phyloP scores from a whole-genome alignment of 2,888 invertebrate species.

The Arctia plantaginis region DNA sequence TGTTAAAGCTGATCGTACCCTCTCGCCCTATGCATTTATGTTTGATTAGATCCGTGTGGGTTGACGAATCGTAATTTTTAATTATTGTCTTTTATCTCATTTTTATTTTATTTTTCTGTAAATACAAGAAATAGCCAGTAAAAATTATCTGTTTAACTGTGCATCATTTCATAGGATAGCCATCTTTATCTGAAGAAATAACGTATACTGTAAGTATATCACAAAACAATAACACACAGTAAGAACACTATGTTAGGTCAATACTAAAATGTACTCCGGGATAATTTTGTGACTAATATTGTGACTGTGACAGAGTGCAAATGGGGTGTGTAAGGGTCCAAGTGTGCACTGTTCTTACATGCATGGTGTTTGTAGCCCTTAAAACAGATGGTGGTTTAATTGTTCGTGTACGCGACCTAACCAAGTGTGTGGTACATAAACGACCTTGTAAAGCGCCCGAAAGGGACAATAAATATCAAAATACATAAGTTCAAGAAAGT shows the following conservation, averaged over 20 bases:
- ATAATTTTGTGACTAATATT: conserved; percentile 73
- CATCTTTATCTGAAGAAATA: conserved; percentile 88
- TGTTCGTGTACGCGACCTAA: conserved; percentile 63
- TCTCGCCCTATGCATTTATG: conserved; percentile 17
- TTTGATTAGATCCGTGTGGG: conserved; percentile 37
- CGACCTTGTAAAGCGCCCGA: conserved; percentile 44
- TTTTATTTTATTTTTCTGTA: conserved; percentile 77
- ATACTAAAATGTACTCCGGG: conserved; percentile 73
- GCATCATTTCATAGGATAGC: conserved; percentile 91
- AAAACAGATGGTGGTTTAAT: conserved; percentile 78
- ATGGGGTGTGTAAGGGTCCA: conserved; percentile 65
- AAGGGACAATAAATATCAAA: not conserved
- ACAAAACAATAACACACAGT: conserved; percentile 86
- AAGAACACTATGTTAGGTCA: conserved; percentile 84
- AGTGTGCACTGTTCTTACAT: conserved; percentile 72
- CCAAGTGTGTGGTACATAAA: conserved; percentile 68
- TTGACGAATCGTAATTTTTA: conserved; percentile 51
- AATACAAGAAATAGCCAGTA: conserved; percentile 87
- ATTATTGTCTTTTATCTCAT: conserved; percentile 64
- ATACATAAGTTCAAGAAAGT: not conserved
- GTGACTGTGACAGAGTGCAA: conserved; percentile 34
- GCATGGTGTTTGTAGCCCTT: conserved; percentile 82
- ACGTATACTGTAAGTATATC: conserved; percentile 87
- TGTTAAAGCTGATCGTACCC: conserved; percentile 41
- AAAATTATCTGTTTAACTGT: conserved; percentile 92